These are phyloP conservation scores for Drosophila nr. perissopoda DNA, from an alignment of 2,888 invertebrate genomes.

Conservation along the genomic window DNA sequence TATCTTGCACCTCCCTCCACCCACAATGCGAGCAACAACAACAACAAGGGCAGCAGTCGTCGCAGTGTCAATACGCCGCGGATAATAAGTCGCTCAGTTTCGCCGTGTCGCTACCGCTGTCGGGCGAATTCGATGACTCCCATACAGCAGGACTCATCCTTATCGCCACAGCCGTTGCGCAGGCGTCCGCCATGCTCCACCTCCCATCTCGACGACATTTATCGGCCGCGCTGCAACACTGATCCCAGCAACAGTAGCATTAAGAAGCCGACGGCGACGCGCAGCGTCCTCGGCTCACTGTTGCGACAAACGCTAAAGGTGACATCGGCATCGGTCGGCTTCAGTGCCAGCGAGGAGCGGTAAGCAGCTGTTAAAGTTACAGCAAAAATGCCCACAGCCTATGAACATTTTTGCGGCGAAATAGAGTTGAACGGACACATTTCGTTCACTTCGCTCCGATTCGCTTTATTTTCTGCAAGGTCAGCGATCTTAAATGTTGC, in stretches of 20 bases:
- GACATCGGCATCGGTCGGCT: conserved; percentile 73
- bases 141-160: conserved; percentile 32
- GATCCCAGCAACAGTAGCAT: conserved; percentile 55
- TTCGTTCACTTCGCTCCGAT: conserved; percentile 40
- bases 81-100: conserved; percentile 43
- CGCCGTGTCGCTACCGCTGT: conserved; percentile 38
- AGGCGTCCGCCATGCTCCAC: conserved; percentile 52
- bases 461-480: conserved; percentile 24
- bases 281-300: conserved; percentile 66
- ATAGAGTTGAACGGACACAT: conserved; percentile 7
- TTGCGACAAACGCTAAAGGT: conserved; percentile 76
- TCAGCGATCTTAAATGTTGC: conserved; percentile 25
- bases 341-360: conserved; percentile 68
- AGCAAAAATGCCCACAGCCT: not conserved
- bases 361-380: conserved; percentile 43
- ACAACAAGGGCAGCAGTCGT: not conserved
- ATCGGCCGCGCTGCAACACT: conserved; percentile 72
- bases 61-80: conserved; percentile 2
- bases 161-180: conserved; percentile 30
- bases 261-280: conserved; percentile 22
- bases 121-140: conserved; percentile 52
- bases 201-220: conserved; percentile 59
- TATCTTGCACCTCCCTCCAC: conserved; percentile 31
- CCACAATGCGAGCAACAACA: conserved; percentile 2
- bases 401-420: conserved; percentile 3